Conservation (phyloP, 2,113 vertebrate genomes). For the Axis porcinus region DNA sequence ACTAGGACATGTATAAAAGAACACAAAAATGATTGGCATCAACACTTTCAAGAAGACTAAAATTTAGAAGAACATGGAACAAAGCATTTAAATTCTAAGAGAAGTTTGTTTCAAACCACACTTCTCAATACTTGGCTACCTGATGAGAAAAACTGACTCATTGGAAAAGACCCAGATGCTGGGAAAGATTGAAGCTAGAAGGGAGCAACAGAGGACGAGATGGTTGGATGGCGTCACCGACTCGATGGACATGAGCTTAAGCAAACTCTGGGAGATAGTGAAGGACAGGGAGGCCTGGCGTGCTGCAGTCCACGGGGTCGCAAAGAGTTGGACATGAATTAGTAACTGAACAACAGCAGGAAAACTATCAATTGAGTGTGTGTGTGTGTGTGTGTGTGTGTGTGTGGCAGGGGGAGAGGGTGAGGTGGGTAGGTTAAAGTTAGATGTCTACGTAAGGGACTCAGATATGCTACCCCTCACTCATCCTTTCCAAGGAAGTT, state of each 20-base stretch:
- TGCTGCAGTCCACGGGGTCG: neutral
- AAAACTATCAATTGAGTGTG: neutral
- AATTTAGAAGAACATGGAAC: neutral
- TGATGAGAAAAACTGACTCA: neutral
- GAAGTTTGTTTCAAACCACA: neutral
- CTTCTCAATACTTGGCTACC: neutral
- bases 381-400: neutral
- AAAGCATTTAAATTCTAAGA: neutral
- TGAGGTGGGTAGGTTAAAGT: neutral
- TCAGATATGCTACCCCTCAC: neutral
- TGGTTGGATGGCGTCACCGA: neutral
- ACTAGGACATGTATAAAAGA: neutral
- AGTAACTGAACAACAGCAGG: neutral
- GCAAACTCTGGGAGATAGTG: neutral
- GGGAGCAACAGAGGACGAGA: neutral
- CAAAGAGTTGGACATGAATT: neutral
- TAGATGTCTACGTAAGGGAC: neutral
- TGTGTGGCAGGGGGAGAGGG: neutral
- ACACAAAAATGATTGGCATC: neutral
- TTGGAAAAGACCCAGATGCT: neutral
- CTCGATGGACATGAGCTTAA: neutral
- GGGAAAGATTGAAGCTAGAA: neutral
- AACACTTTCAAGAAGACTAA: neutral
- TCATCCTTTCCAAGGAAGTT: neutral
- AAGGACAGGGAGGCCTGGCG: neutral